A percentile compares a stretch with the other conserved stretches of the same genome.
Conservation (phyloP, 1,140 invertebrate genomes). For the Dendrolimus punctatus region DNA sequence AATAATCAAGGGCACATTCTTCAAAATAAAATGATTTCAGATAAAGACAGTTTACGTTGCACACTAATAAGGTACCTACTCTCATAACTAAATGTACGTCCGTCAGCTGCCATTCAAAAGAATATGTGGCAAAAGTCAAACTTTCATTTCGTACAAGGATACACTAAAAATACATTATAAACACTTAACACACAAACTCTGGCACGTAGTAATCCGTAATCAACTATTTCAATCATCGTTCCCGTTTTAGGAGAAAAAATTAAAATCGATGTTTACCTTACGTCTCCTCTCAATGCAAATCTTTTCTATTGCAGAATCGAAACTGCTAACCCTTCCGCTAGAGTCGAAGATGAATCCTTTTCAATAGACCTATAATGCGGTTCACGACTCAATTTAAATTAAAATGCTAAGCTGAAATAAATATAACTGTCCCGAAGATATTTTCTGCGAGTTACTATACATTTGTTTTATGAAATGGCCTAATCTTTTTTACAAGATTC, state of each 20-base stretch:
- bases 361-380: conserved; percentile 55
- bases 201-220: conserved; percentile 29
- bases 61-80: conserved; percentile 44
- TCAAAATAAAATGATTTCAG: conserved; percentile 20
- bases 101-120: conserved; percentile 70
- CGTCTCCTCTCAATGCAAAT: conserved; percentile 69
- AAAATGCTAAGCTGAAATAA: conserved; percentile 72
- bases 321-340: conserved; percentile 69
- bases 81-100: conserved; percentile 57
- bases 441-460: conserved; percentile 73
- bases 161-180: conserved; percentile 71
- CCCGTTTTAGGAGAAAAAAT: conserved; percentile 62
- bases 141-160: conserved; percentile 71
- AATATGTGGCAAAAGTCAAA: conserved; percentile 73
- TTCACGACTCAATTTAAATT: conserved; percentile 69
- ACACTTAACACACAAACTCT: conserved; percentile 48
- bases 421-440: conserved; percentile 71
- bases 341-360: conserved; percentile 61
- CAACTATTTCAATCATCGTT: conserved; percentile 43
- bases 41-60: conserved; percentile 47
- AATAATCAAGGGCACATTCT: conserved; percentile 4
- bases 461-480: conserved; percentile 73
- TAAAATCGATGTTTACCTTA: conserved; percentile 73
- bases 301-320: conserved; percentile 70
- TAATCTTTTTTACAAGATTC: conserved; percentile 73